Percentiles rank a stretch among this genome's conserved stretches.
These are phyloP conservation scores for Amorpha juglandis DNA, from an alignment of 2,888 invertebrate genomes.

Conservation along the genomic window DNA sequence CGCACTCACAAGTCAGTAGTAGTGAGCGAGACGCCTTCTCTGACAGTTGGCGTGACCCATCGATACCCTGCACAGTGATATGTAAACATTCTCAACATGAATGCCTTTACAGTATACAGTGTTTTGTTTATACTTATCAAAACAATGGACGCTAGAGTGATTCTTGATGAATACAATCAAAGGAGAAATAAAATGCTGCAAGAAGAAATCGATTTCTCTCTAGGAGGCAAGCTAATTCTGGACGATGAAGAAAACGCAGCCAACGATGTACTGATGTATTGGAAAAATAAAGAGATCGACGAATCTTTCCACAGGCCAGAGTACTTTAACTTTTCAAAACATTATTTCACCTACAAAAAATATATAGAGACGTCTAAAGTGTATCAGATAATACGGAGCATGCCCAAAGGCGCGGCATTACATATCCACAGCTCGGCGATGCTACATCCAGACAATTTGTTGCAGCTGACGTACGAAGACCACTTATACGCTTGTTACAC, in stretches of 20 bases:
- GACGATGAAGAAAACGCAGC: slow-evolving; percentile 75
- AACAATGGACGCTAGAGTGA: slow-evolving; percentile 43
- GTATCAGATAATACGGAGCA: slow-evolving; percentile 85
- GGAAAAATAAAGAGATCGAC: slow-evolving; percentile 80
- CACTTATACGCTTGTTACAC: slow-evolving; percentile 84
- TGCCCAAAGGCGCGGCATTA: slow-evolving; percentile 91
- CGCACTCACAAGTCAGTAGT: slow-evolving; percentile 20
- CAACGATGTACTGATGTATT: slow-evolving; percentile 84
- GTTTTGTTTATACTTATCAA: slow-evolving; percentile 42
- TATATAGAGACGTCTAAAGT: slow-evolving; percentile 86
- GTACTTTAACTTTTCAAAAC: slow-evolving; percentile 86
- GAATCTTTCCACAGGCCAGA: slow-evolving; percentile 75
- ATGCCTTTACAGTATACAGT: slow-evolving; percentile 35
- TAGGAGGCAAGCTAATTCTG: slow-evolving; percentile 80
- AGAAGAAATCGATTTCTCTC: slow-evolving; percentile 69
- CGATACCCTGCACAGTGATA: slow-evolving; percentile 27
- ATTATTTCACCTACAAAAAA: slow-evolving; percentile 85
- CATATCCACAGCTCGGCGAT: slow-evolving; percentile 88
- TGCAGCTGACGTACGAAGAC: slow-evolving; percentile 86
- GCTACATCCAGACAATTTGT: slow-evolving; percentile 84
- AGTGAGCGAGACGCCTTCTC: slow-evolving; percentile 15
- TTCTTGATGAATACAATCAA: slow-evolving; percentile 48
- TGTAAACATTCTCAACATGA: slow-evolving; percentile 36
- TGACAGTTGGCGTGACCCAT: slow-evolving; percentile 17
- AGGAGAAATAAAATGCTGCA: slow-evolving; percentile 54